phyloP scores from a whole-genome alignment of 2,113 vertebrate species.

The Campylomormyrus numenius region DNA sequence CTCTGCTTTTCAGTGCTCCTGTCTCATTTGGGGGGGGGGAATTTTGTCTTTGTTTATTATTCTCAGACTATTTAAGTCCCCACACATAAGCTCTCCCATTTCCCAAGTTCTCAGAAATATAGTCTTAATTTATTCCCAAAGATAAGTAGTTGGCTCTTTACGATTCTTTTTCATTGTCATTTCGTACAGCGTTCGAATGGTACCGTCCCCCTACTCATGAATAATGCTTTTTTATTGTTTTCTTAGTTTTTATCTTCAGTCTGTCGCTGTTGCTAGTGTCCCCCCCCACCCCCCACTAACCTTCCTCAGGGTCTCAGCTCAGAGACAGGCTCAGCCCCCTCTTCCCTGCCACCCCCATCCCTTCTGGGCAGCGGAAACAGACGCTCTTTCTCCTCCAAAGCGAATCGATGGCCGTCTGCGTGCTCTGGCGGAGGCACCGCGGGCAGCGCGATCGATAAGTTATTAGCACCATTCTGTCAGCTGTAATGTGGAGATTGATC shows the following conservation, averaged over 20 bases:
- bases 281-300: slow-evolving; percentile 18
- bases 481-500: slow-evolving; percentile 99
- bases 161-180: slow-evolving; percentile 5
- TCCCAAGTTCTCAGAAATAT: not conserved
- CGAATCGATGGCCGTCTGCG: slow-evolving; percentile 86
- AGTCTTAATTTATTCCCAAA: not conserved
- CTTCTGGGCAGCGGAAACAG: slow-evolving; percentile 11
- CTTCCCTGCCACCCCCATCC: not conserved
- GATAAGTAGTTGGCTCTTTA: not conserved
- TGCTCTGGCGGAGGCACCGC: slow-evolving; percentile 70
- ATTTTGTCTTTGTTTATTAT: not conserved
- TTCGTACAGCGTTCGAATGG: not conserved
- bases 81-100: not conserved
- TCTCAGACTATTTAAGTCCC: not conserved
- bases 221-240: slow-evolving; percentile 20
- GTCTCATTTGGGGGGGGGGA: not conserved
- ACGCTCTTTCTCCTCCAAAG: slow-evolving; percentile 57
- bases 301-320: not conserved
- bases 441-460: slow-evolving; percentile 94
- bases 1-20: not conserved
- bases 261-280: slow-evolving; percentile 2
- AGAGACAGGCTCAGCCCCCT: no score
- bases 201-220: not conserved
- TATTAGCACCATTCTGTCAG: slow-evolving; percentile 99
- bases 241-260: slow-evolving; percentile 16